A percentile compares a stretch with the other conserved stretches of the same genome.
Evolutionary conservation across 2,113 vertebrate species (phyloP).

Genomic region (Pangasianodon gigas): DNA sequence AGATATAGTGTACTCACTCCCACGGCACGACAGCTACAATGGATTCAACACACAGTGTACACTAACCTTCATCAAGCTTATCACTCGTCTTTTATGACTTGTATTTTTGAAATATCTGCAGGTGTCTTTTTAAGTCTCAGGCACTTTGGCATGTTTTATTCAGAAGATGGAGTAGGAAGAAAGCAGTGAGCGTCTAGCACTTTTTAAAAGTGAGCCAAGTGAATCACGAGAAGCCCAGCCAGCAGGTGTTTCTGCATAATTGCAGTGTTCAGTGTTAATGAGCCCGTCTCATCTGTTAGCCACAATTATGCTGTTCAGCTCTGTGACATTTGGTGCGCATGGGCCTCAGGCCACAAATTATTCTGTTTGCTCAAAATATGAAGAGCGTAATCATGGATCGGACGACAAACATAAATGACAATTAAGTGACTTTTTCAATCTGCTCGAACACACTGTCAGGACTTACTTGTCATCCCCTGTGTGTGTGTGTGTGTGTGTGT

Average conservation of each 20-base stretch:
- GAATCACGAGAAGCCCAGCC: conserved; percentile 28
- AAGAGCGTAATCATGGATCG: conserved; percentile 37
- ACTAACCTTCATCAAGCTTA: background rate
- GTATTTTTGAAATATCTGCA: background rate
- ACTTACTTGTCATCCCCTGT: background rate
- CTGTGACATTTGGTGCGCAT: conserved; percentile 29
- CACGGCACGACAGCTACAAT: background rate
- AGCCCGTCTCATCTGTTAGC: conserved; percentile 53
- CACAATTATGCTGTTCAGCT: conserved; percentile 54
- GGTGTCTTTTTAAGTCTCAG: background rate
- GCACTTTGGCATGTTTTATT: background rate
- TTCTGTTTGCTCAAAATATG: conserved; percentile 31
- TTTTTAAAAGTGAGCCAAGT: conserved; percentile 16
- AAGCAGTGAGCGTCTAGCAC: background rate
- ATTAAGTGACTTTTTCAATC: conserved; percentile 20
- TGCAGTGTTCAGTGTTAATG: conserved; percentile 52
- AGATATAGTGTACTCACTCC: background rate
- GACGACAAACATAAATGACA: conserved; percentile 28
- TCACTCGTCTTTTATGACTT: background rate
- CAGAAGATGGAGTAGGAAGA: background rate
- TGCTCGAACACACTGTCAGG: background rate
- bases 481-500: conserved; percentile 2
- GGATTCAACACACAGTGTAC: background rate
- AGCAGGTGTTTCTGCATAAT: conserved; percentile 56
- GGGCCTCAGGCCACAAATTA: conserved; percentile 23